A percentile compares a stretch with the other conserved stretches of the same genome.
phyloP scores from a whole-genome alignment of 2,797 vertebrate genomes.

The Halcyon smyrnensis region DNA sequence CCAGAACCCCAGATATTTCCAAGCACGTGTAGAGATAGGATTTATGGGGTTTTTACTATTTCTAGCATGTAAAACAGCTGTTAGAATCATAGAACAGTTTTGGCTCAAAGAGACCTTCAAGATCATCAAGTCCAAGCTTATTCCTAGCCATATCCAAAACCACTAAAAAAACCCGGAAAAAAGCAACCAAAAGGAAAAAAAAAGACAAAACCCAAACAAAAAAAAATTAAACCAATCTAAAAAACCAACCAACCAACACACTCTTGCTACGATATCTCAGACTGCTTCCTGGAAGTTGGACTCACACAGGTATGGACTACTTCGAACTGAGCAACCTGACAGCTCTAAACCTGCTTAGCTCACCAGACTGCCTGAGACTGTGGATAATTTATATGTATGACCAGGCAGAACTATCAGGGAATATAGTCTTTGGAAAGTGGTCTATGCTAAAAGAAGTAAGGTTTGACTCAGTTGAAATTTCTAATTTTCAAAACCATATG shows the following conservation, averaged over 20 bases:
- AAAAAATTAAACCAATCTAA: too few relatives aligned
- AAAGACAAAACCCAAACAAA: too few relatives aligned
- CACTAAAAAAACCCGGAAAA: too few relatives aligned
- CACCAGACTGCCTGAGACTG: neutral
- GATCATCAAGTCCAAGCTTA: too few relatives aligned
- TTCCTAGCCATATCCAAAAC: too few relatives aligned
- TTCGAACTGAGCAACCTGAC: conserved; percentile 1
- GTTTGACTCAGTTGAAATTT: neutral
- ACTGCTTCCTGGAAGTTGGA: neutral
- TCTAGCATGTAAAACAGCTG: neutral
- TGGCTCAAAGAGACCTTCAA: too few relatives aligned
- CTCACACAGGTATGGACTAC: neutral
- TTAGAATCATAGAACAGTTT: too few relatives aligned
- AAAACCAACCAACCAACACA: too few relatives aligned
- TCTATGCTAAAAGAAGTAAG: neutral
- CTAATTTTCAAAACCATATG: neutral
- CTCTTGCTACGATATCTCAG: neutral
- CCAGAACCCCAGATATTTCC: neutral
- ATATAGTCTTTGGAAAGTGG: neutral
- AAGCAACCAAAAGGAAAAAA: too few relatives aligned
- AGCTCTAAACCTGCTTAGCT: conserved; percentile 16
- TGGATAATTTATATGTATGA: neutral
- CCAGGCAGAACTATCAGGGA: neutral
- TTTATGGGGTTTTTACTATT: neutral
- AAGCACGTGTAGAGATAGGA: neutral